Evolutionary conservation across 2,888 invertebrate genomes (phyloP), one percentile per base, ranked within the genome.

Genomic region (Drosophila vallismaia): DNA sequence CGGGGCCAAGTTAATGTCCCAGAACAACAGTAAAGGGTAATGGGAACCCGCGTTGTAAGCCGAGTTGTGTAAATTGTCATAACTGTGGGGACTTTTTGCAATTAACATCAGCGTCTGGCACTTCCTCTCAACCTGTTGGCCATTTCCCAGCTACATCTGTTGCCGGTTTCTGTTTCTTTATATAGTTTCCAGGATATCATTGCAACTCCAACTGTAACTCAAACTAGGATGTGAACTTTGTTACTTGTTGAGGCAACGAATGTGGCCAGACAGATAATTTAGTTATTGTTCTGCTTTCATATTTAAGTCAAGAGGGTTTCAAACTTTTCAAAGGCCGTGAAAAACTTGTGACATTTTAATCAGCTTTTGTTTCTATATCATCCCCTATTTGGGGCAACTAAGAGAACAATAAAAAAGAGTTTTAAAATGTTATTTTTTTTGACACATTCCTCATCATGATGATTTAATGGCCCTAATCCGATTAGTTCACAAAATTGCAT

Each of bases 1-100:
- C 62, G 54, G 67, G 28, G 64, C 62, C 64, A 77, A 84, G 79
- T 71, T 81, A 79, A 84, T 79, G 81, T 77, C 29, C 76, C 71
- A 48, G 77, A 81, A 79, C 79, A 70, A 14, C 44, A 28, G 26
- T 44, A 45, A 54, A 38, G 45, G 54, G 38, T 44, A 67, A 36
- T 33, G 49, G 28, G 14, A n/a, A n/a, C n/a, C n/a, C n/a, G n/a
- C 14, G 12, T 24, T 44, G 31, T 5, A 9, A 12, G 33, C 8
- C 33, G 10, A 28, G 26, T 36, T 58, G 49, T 72, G 77, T 64
- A 77, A 79, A 79, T 77, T 79, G 76, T 81, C 83, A 83, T 78
- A 83, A 73, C 48, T 59, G 38, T 50, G 31, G 63, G 51, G 44
- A 48, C 36, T 55, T 53, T 29, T 49, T 63, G 49, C 66, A 84